These are phyloP conservation scores for Apantesis nais DNA, from an alignment of 2,888 invertebrate genomes.

Conservation along the genomic window DNA sequence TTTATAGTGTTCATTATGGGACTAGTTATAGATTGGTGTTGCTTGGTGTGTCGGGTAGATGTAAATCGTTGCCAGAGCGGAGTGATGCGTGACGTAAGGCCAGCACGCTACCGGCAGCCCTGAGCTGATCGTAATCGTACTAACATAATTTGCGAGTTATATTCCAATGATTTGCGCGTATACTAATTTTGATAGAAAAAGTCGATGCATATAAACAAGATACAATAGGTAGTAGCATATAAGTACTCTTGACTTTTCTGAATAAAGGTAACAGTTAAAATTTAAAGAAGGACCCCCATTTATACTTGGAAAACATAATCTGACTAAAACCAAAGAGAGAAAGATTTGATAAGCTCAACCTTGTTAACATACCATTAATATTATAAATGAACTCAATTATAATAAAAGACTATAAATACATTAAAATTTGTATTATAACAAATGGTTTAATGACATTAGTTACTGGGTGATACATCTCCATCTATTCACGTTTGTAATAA, in stretches of 20 bases:
- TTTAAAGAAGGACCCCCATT: background rate
- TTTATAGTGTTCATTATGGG: constrained; percentile 50
- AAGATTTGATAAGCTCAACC: background rate
- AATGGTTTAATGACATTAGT: too few relatives aligned
- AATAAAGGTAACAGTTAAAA: background rate
- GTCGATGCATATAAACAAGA: background rate
- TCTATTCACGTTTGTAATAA: too few relatives aligned
- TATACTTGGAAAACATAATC: background rate
- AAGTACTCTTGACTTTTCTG: background rate
- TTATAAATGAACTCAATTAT: background rate
- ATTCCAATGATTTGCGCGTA: constrained; percentile 60
- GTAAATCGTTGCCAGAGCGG: constrained; percentile 25
- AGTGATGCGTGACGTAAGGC: constrained; percentile 65
- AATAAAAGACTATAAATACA: background rate
- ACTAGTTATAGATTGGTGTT: constrained; percentile 40
- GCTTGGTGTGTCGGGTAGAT: constrained; percentile 14
- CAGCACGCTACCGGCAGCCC: constrained; percentile 53
- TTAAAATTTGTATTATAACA: background rate
- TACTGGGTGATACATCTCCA: too few relatives aligned
- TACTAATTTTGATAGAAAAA: constrained; percentile 45
- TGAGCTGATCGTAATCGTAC: constrained; percentile 67
- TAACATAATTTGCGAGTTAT: constrained; percentile 63
- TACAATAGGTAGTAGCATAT: background rate
- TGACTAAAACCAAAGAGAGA: background rate
- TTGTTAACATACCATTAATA: background rate